These are phyloP conservation scores for Pyrocephalus nanus DNA, from an alignment of 2,797 vertebrate genomes.

Conservation along the genomic window DNA sequence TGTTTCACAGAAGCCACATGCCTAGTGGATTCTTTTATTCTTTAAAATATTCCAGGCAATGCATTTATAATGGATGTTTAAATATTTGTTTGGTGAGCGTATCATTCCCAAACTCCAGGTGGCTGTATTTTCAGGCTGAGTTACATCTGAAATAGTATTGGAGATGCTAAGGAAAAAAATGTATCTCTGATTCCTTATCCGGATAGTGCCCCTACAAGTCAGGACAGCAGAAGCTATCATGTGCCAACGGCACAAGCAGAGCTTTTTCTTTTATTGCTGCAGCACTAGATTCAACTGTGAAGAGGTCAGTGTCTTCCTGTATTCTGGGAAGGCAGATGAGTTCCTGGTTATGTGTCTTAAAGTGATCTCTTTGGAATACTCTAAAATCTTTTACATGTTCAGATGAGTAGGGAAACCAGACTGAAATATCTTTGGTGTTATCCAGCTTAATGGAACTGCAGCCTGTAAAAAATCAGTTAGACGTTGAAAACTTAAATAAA, in stretches of 20 bases:
- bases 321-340: not conserved
- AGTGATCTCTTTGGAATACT: not conserved
- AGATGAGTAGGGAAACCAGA: not conserved
- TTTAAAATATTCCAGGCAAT: not conserved
- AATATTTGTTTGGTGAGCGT: not conserved
- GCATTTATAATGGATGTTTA: not conserved
- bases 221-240: not conserved
- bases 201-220: not conserved
- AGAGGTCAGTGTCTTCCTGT: not conserved
- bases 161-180: not conserved
- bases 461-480: not conserved
- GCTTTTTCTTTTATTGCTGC: not conserved
- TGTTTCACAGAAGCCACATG: not conserved
- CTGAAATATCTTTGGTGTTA: not conserved
- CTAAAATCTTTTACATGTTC: not conserved
- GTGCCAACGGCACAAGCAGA: not conserved
- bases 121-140: not conserved
- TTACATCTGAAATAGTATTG: not conserved
- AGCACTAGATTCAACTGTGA: not conserved
- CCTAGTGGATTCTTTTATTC: not conserved
- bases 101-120: not conserved
- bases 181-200: not conserved
- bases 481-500: not conserved
- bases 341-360: not conserved
- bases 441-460: not conserved